Evolutionary conservation across 2,888 invertebrate species (phyloP), one percentile per base, ranked within the genome.

Genomic region (Aleiodes testaceus): DNA sequence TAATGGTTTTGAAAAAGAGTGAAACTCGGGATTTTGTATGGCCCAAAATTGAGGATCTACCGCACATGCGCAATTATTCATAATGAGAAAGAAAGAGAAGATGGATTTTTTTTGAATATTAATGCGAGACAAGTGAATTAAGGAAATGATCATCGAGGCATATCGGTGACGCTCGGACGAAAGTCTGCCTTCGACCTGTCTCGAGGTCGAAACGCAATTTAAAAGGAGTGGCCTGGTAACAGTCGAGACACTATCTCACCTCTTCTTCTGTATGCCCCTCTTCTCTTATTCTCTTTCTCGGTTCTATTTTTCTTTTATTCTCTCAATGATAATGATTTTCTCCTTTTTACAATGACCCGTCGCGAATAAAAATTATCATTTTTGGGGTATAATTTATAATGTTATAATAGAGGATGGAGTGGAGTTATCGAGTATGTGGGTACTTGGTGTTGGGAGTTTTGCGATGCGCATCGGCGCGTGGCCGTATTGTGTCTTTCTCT

Each of bases 191-290:
- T 64, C 77, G 75, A 77, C 72, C 77, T 69, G 72, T 72, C 75
- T 77, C 77, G 77, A 77, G 77, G 77, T 74, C 77, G 75, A 74
- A 72, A 74, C 73, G 72, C 55, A 45, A 20, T 45, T 22, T 70
- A 74, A 74, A 73, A 77, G 77, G 77, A 77, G 77, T 71, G 77
- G 77, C 77, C 70, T 77, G 77, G 77, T 77, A 77, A 77, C 77
- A 77, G 74, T 70, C 77, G 72, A 76, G 76, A 74, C 74, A 52
- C 52, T 52, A 66, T 52, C 42, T 66, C 20, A 52, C 50, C 49
- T 47, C 26, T 50, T 50, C 36, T 36, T 59, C 26, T 42, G 11
- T 36, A 16, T 16, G 42, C 59, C 20, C 42, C 36, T 11, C 36
- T 11, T n/a, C 36, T 6, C 36, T 36, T 9, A 3, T 5, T 2